Evolutionary conservation across 2,797 vertebrate species (phyloP).

Genomic region (Nyctalus aviator): DNA sequence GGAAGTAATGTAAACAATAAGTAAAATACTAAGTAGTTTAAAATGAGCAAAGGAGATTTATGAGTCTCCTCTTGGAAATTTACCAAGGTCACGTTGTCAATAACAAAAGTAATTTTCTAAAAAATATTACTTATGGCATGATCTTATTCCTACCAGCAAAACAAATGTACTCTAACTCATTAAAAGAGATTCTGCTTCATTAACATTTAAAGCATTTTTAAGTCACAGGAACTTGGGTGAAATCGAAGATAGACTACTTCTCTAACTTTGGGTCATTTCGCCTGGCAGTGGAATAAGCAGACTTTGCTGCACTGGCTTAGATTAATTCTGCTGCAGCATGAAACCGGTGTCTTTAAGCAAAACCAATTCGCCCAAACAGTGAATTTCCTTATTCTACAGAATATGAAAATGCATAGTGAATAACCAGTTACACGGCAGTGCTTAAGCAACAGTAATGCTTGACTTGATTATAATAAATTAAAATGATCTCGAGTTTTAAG

Average conservation of each 20-base stretch:
- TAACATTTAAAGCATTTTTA: neutral
- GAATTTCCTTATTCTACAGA: neutral
- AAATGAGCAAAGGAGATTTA: neutral
- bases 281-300: neutral
- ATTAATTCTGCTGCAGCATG: neutral
- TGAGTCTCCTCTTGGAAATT: neutral
- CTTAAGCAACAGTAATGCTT: neutral
- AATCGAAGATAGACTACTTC: neutral
- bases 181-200: neutral
- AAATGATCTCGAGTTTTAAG: slow-evolving; percentile 48
- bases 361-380: neutral
- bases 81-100: neutral
- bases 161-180: neutral
- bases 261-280: neutral
- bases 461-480: slow-evolving; percentile 58
- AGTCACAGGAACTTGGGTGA: neutral
- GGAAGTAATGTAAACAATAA: neutral
- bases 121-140: neutral
- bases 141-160: neutral
- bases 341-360: neutral
- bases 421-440: neutral
- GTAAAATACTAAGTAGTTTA: neutral
- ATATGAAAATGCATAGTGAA: slow-evolving; percentile 15
- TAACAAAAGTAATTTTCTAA: neutral
- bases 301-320: neutral